These are phyloP conservation scores for Cartodere bifasciata DNA, from an alignment of 2,888 invertebrate genomes.

Conservation along the genomic window DNA sequence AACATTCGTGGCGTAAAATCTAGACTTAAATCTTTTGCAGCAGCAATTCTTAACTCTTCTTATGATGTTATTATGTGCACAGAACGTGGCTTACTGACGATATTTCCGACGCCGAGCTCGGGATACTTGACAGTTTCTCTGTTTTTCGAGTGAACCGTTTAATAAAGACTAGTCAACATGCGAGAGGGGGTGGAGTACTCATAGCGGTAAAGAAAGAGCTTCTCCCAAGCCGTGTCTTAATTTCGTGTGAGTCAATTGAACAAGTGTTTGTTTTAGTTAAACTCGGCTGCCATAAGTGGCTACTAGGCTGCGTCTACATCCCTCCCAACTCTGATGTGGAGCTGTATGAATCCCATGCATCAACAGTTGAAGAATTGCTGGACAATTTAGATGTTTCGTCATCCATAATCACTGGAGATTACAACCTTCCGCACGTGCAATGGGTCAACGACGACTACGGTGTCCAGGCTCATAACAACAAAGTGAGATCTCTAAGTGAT, in stretches of 20 bases:
- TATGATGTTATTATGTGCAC: too few relatives aligned
- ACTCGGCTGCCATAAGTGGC: not conserved
- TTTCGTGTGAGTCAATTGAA: not conserved
- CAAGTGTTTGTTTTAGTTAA: not conserved
- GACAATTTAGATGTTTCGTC: too few relatives aligned
- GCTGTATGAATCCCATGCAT: not conserved
- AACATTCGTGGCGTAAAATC: too few relatives aligned
- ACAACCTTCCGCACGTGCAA: not conserved
- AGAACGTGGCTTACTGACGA: too few relatives aligned
- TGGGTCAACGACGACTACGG: constrained; percentile 1
- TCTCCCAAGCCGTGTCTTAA: not conserved
- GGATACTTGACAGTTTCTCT: too few relatives aligned
- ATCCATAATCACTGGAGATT: too few relatives aligned
- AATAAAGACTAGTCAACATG: not conserved
- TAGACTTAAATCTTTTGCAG: too few relatives aligned
- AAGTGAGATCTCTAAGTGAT: not conserved
- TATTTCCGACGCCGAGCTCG: too few relatives aligned
- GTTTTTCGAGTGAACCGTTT: not conserved
- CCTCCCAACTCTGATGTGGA: not conserved
- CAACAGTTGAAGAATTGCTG: not conserved
- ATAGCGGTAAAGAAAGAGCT: not conserved
- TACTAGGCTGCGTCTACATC: not conserved
- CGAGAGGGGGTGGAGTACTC: not conserved
- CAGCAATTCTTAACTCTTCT: too few relatives aligned
- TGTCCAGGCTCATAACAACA: not conserved